Evolutionary conservation across 2,113 vertebrate species (phyloP).

Genomic region (Ciconia boyciana): DNA sequence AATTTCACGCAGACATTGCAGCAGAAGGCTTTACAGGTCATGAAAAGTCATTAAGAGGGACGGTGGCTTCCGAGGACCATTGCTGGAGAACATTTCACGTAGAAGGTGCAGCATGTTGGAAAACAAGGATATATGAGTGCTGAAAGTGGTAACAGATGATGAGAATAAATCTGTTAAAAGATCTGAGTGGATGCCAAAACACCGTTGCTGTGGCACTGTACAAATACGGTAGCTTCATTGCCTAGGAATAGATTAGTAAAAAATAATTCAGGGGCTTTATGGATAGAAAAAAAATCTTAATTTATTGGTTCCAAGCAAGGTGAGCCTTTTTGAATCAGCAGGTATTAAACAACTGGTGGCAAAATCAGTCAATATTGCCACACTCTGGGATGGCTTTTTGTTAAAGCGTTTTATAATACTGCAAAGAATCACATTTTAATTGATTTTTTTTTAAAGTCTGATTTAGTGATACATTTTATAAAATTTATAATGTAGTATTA

Average conservation of each 20-base stretch:
- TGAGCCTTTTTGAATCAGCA: background rate
- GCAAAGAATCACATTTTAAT: background rate
- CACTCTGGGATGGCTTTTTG: background rate
- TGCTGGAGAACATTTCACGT: background rate
- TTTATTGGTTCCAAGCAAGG: background rate
- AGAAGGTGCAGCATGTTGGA: background rate
- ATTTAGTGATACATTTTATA: background rate
- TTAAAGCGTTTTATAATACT: background rate
- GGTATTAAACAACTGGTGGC: background rate
- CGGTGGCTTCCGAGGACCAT: background rate
- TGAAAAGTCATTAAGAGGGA: background rate
- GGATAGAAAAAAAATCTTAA: background rate
- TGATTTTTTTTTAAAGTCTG: background rate
- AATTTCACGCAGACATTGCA: background rate
- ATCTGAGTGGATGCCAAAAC: background rate
- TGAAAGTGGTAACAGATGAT: background rate
- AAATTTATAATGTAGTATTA: background rate
- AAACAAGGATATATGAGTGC: background rate
- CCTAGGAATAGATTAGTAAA: background rate
- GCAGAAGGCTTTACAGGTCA: background rate
- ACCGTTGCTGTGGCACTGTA: background rate
- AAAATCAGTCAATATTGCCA: background rate
- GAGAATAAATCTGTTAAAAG: background rate
- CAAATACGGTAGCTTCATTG: background rate
- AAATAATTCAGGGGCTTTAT: background rate